A percentile compares a stretch with the other conserved stretches of the same genome.
Evolutionary conservation across 2,888 invertebrate genomes (phyloP).

Genomic region (Chymomyza procnemis): DNA sequence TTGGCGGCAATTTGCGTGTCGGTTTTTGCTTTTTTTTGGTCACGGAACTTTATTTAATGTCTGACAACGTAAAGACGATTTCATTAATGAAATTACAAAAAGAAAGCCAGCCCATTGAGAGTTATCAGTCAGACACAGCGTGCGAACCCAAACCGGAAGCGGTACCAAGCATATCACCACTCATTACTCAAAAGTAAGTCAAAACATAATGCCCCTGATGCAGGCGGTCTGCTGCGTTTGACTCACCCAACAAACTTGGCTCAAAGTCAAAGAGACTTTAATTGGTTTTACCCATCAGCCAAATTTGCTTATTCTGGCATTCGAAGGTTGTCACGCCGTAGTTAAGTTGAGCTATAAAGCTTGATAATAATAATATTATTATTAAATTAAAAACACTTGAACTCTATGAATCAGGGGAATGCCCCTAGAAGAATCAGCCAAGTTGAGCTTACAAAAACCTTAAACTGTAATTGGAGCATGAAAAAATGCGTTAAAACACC

Average conservation of each 20-base stretch:
- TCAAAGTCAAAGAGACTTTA: neutral
- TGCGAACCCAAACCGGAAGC: conserved; percentile 64
- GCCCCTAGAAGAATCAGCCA: conserved; percentile 17
- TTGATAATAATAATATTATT: conserved; percentile 30
- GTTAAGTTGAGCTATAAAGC: conserved; percentile 35
- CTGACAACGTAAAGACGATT: conserved; percentile 22
- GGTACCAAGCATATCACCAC: neutral
- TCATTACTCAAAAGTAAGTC: conserved; percentile 7
- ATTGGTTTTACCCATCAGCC: conserved; percentile 51
- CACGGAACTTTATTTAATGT: conserved; percentile 41
- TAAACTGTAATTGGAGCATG: conserved; percentile 51
- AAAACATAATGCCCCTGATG: conserved; percentile 17
- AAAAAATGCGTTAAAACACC: conserved; percentile 45
- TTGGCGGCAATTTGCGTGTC: conserved; percentile 27
- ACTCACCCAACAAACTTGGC: conserved; percentile 1
- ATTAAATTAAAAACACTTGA: conserved; percentile 20
- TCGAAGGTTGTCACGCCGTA: conserved; percentile 58
- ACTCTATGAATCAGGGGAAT: conserved; percentile 43
- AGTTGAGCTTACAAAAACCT: conserved; percentile 18
- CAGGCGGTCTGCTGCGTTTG: conserved; percentile 37
- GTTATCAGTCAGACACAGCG: conserved; percentile 35
- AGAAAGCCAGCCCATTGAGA: conserved; percentile 54
- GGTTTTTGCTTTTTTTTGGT: conserved; percentile 32
- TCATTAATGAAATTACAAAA: conserved; percentile 61
- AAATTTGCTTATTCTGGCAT: conserved; percentile 36